phyloP scores from a whole-genome alignment of 2,113 vertebrate species.

The Lucifuga dentata region DNA sequence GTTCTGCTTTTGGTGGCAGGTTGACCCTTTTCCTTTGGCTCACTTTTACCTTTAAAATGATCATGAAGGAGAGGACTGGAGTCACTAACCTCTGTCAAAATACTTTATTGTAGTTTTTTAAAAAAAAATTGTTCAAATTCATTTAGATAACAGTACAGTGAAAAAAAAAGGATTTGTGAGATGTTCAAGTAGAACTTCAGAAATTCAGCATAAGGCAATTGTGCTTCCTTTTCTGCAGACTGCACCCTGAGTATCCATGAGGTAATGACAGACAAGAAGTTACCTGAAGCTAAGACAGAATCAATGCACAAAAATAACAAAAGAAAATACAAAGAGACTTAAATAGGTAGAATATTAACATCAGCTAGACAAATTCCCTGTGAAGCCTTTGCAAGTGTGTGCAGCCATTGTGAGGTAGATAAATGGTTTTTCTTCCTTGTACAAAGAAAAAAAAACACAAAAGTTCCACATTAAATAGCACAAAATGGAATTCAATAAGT shows the following conservation, averaged over 20 bases:
- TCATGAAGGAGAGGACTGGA: too few species aligned
- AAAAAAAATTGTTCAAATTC: constrained; percentile 33
- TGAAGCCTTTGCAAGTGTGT: constrained; percentile 19
- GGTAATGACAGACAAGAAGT: neutral
- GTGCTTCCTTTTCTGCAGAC: constrained; percentile 55
- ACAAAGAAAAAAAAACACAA: constrained; percentile 40
- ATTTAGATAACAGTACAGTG: constrained; percentile 67
- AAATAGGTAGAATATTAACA: constrained; percentile 57
- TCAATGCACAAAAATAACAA: constrained; percentile 24
- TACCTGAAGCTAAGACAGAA: too few species aligned
- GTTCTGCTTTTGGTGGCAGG: too few species aligned
- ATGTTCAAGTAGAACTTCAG: constrained; percentile 33
- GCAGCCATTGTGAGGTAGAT: constrained; percentile 71
- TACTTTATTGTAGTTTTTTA: constrained; percentile 26
- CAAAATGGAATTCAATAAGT: constrained; percentile 59
- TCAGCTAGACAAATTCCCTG: constrained; percentile 45
- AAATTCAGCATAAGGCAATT: constrained; percentile 34
- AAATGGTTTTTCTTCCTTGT: constrained; percentile 43
- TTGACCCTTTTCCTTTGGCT: too few species aligned
- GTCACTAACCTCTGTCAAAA: neutral
- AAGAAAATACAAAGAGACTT: constrained; percentile 59
- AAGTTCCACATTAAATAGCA: too few species aligned
- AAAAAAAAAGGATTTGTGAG: too few species aligned
- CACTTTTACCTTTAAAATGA: too few species aligned
- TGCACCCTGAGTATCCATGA: constrained; percentile 5